Evolutionary conservation across 2,113 vertebrate species (phyloP), one percentile per base, ranked within the genome.

Genomic region (Oncorhynchus nerka): DNA sequence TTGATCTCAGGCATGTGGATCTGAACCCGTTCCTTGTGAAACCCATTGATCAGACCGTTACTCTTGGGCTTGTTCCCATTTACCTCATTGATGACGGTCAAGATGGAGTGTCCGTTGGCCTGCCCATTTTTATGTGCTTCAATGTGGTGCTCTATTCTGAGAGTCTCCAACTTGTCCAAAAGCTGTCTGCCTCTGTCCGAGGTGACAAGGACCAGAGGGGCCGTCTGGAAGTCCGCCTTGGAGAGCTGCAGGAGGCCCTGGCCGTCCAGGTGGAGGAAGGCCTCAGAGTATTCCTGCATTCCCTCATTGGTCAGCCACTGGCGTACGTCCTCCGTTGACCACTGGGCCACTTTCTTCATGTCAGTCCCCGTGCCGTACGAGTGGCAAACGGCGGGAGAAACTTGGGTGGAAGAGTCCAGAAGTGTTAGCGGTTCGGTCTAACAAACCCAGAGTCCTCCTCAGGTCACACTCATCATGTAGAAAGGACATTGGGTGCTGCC

Each of bases 41-140:
- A 95, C 0, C 95, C 95, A 12, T 97, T 97, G 72, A 92, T 93
- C 76, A 93, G 55, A 28, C 95, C 95, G 0, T 96, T 96, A 30
- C 92, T 89, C 79, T 90, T 92, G 62, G 79, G 74, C 80, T 92
- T 70, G 74, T 76, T 78, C 6, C 91, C 92, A n/a, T 49, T 68
- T 73, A 89, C 84, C 20, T 92, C 83, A 8, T 93, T 82, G 0
- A 86, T 75, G n/a, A 64, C 68, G 32, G 87, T 76, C 26, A 45
- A 22, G n/a, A 77, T 83, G 51, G 95, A 80, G 83, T 95, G 94
- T 49, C 75, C 75, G 19, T 49, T 71, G 68, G 22, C 86, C 0
- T 96, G 95, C 13, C 94, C 95, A 0, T 96, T 96, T 80, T 95
- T 95, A 90, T 95, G 95, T 59, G 89, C 94, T 86, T 95, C 94